Conservation (phyloP, 2,888 invertebrate genomes). For the Lasiommata megera region DNA sequence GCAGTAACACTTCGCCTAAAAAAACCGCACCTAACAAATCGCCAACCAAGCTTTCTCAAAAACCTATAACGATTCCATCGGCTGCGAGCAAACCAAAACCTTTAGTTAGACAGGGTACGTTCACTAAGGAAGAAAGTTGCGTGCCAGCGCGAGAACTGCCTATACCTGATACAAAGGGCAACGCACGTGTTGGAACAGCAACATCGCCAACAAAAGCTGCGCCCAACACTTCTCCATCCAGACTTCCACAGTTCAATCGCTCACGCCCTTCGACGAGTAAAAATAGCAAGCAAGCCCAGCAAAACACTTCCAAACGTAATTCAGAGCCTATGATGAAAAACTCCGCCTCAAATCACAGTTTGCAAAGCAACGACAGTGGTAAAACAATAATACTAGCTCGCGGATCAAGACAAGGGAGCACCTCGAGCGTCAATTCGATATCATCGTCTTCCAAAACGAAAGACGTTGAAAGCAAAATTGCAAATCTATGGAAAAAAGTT, state of each 20-base stretch:
- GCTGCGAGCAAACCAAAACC: conserved; percentile 67
- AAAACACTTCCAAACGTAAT: conserved; percentile 43
- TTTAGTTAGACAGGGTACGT: conserved; percentile 93
- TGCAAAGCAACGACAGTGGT: conserved; percentile 77
- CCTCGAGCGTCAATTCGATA: conserved; percentile 83
- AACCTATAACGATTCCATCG: conserved; percentile 47
- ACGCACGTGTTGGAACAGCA: conserved; percentile 42
- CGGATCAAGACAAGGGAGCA: conserved; percentile 64
- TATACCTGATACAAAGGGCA: conserved; percentile 53
- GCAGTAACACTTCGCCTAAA: conserved; percentile 63
- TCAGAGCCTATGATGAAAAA: conserved; percentile 63
- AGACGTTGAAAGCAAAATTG: conserved; percentile 89
- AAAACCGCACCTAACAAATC: conserved; percentile 56
- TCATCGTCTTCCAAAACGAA: conserved; percentile 80
- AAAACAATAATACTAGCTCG: conserved; percentile 66
- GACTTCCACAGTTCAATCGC: conserved; percentile 61
- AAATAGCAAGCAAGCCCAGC: conserved; percentile 39
- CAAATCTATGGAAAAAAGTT: conserved; percentile 89
- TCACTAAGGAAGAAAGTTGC: conserved; percentile 90
- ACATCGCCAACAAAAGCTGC: conserved; percentile 51
- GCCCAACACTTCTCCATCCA: conserved; percentile 67
- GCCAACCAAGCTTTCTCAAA: conserved; percentile 52
- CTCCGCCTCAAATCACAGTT: conserved; percentile 79
- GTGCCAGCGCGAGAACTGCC: conserved; percentile 63
- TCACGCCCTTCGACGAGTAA: conserved; percentile 51